Base-by-base conservation (phyloP, 2,888 invertebrate genomes). In the Merodon equestris region DNA sequence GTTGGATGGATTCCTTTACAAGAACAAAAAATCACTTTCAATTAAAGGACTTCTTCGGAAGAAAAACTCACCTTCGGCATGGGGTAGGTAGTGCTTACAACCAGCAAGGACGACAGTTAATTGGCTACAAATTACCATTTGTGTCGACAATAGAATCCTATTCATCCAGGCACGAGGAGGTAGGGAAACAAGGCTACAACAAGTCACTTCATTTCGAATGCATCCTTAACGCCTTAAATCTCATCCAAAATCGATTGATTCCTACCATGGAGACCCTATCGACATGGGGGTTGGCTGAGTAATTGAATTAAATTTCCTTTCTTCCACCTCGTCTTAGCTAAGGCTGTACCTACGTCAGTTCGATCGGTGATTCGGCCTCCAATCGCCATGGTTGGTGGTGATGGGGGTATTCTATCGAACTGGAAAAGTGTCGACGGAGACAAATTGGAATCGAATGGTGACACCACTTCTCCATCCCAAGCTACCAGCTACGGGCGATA, bases 51-150 rank as follows among this genome's bases (percentile, higher is more conserved):
- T 71, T 77, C 60, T 57, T 44, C 36, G 7, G 27, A 9, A 13
- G 9, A 44, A 10, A 18, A 9, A n/a, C n/a, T 17, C 14, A 19
- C 38, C 3, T n/a, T 27, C 27, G 7, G 2, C 27, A 27, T 27
- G 27, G 27, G 27, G 27, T 27, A 27, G 27, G 27, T 27, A 27
- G 27, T n/a, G 27, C 44, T 34, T 27, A n/a, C n/a, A 9, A 9
- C n/a, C 34, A 44, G 17, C 56, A 56, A 76, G 60, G 71, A 76
- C 72, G 38, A 34, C 18, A 57, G 66, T 67, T 76, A 76, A 76
- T 73, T 77, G 73, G 73, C 73, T 73, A 67, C 73, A 67, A 77
- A 73, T 73, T 68, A 73, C 67, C 73, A 71, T 71, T 71, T 76
- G 66, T 71, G 76, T 66, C 71, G 60, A 66, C 75, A 61, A 58